phyloP scores from a whole-genome alignment of 2,888 invertebrate species.

The Protodeltote pygarga region DNA sequence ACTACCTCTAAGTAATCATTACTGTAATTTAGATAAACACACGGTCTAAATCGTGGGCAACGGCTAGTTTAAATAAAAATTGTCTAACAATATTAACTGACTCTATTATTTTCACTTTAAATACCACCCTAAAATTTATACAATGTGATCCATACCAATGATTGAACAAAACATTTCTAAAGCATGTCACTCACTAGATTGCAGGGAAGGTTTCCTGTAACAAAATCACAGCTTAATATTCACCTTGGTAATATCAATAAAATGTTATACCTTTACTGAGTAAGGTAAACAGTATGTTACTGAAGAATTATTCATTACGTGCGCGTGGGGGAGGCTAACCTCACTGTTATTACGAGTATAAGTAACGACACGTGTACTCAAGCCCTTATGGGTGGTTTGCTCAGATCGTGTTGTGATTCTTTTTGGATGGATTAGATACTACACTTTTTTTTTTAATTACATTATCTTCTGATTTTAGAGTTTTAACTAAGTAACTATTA shows the following conservation, averaged over 20 bases:
- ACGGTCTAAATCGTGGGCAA: too few relatives aligned
- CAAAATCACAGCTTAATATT: constrained; percentile 5
- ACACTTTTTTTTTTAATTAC: too few relatives aligned
- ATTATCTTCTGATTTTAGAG: too few relatives aligned
- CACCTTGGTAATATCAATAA: constrained; percentile 32
- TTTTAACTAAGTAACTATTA: too few relatives aligned
- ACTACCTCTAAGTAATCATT: too few relatives aligned
- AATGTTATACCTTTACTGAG: constrained; percentile 20
- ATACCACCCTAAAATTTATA: too few relatives aligned
- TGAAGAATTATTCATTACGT: constrained; percentile 38
- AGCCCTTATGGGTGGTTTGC: constrained; percentile 22
- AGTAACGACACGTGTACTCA: constrained; percentile 31
- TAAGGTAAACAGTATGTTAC: constrained; percentile 19
- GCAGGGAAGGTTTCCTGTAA: neutral
- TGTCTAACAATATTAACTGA: too few relatives aligned
- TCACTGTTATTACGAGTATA: constrained; percentile 25
- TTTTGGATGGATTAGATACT: too few relatives aligned
- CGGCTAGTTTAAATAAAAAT: too few relatives aligned
- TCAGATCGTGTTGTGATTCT: constrained; percentile 13
- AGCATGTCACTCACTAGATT: neutral
- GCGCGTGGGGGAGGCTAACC: constrained; percentile 21
- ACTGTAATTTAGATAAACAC: too few relatives aligned
- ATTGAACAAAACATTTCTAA: neutral
- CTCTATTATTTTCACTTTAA: too few relatives aligned
- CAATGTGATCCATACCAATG: neutral